phyloP scores from a whole-genome alignment of 2,113 vertebrate species.

The Scortum barcoo region DNA sequence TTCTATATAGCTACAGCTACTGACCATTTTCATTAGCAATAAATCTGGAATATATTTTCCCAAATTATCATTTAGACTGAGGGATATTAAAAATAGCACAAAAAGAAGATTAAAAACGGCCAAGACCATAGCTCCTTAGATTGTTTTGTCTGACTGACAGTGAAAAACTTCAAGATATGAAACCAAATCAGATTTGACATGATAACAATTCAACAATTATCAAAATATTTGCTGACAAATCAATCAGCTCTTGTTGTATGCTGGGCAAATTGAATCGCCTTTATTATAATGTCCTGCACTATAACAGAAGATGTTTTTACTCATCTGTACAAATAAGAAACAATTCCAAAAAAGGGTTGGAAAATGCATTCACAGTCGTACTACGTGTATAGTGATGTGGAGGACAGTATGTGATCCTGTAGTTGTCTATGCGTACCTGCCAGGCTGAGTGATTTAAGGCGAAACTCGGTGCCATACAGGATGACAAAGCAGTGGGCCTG shows the following conservation, averaged over 20 bases:
- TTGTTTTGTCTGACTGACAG: background rate
- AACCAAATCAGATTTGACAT: background rate
- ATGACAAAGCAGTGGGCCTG: slow-evolving; percentile 96
- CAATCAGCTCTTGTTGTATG: background rate
- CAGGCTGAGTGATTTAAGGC: slow-evolving; percentile 95
- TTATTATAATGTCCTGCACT: no score
- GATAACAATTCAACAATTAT: background rate
- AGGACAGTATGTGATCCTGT: background rate
- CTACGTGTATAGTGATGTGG: background rate
- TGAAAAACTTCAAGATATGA: background rate
- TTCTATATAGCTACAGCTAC: background rate
- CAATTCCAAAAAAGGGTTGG: background rate
- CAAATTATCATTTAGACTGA: background rate
- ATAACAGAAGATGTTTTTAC: background rate
- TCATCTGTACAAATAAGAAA: background rate
- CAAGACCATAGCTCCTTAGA: no score
- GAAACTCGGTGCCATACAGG: slow-evolving; percentile 95
- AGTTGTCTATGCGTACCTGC: slow-evolving; percentile 86
- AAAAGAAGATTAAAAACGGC: background rate
- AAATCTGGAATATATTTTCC: background rate
- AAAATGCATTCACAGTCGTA: no score
- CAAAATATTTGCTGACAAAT: background rate
- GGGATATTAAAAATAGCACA: background rate
- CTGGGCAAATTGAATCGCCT: background rate
- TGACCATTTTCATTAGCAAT: background rate